Conservation (phyloP, 2,888 invertebrate species). For the Andrena haemorrhoa region DNA sequence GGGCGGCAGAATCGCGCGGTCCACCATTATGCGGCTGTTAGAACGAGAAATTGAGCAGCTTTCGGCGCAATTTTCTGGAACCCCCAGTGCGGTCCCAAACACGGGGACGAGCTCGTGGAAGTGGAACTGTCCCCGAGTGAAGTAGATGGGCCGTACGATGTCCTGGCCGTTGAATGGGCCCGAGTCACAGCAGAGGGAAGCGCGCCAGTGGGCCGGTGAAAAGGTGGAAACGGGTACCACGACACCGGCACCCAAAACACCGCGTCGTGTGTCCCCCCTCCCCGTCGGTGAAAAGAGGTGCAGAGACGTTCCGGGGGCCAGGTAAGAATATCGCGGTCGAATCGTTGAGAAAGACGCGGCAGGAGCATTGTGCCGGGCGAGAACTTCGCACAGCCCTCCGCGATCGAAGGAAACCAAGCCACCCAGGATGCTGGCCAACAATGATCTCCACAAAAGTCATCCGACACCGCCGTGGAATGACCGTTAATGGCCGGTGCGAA, state of each 20-base stretch:
- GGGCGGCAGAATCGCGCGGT: conserved; percentile 29
- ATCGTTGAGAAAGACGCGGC: conserved; percentile 48
- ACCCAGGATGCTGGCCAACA: conserved; percentile 69
- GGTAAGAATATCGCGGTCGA: conserved; percentile 26
- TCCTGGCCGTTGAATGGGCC: conserved; percentile 8
- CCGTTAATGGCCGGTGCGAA: conserved; percentile 64
- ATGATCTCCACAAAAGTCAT: conserved; percentile 66
- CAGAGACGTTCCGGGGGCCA: conserved; percentile 28
- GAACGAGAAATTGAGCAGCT: conserved; percentile 76
- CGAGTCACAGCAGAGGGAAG: conserved; percentile 9
- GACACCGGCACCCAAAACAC: conserved; percentile 52
- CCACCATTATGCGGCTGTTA: conserved; percentile 79
- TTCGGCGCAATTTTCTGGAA: conserved; percentile 73
- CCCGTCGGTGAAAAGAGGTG: conserved; percentile 57
- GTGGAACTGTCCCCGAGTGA: conserved; percentile 8
- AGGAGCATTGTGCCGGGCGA: conserved; percentile 60
- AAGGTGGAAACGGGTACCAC: conserved; percentile 44
- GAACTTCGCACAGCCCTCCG: conserved; percentile 59
- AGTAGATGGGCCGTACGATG: conserved; percentile 55
- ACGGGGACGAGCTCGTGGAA: conserved; percentile 42
- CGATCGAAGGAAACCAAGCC: conserved; percentile 55
- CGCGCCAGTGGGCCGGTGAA: conserved; percentile 30
- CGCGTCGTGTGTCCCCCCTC: conserved; percentile 43
- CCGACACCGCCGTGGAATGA: conserved; percentile 57
- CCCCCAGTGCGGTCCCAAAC: conserved; percentile 69